phyloP scores from a whole-genome alignment of 2,113 vertebrate genomes.

The Noturus placidus region DNA sequence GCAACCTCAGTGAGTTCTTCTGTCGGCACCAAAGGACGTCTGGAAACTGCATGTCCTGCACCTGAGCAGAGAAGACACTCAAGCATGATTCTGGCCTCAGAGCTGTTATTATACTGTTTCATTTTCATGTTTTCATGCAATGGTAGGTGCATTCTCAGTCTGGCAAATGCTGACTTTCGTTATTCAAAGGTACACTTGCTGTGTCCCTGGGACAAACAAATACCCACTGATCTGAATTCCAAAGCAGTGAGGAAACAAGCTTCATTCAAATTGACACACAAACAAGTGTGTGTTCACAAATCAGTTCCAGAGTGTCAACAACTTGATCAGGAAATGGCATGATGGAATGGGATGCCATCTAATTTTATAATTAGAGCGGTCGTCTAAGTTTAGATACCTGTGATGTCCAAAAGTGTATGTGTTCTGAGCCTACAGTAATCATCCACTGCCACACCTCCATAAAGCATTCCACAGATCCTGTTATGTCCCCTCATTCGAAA shows the following conservation, averaged over 20 bases:
- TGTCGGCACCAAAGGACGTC: neutral
- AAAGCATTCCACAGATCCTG: slow-evolving; percentile 46
- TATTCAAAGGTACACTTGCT: slow-evolving; percentile 16
- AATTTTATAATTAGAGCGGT: neutral
- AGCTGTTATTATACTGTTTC: slow-evolving; percentile 23
- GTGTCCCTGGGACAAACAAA: slow-evolving; percentile 28
- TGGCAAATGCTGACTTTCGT: slow-evolving; percentile 5
- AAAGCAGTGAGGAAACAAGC: slow-evolving; percentile 33
- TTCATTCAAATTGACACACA: slow-evolving; percentile 25
- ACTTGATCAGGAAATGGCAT: slow-evolving; percentile 12
- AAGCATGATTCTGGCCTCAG: neutral
- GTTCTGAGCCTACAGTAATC: slow-evolving; percentile 30
- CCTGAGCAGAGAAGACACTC: neutral
- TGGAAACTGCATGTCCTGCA: neutral
- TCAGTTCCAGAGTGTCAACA: slow-evolving; percentile 27
- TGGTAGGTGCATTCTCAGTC: neutral
- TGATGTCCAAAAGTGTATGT: neutral
- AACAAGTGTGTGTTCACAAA: slow-evolving; percentile 10
- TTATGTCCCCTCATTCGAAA: slow-evolving; percentile 54
- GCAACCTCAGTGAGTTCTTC: neutral
- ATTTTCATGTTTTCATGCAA: slow-evolving; percentile 4
- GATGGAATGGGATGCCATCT: slow-evolving; percentile 3
- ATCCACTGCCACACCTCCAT: slow-evolving; percentile 37
- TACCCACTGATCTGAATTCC: slow-evolving; percentile 10
- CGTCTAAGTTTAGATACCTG: slow-evolving; percentile 23